Evolutionary conservation across 2,797 vertebrate genomes (phyloP).

Genomic region (Chiroxiphia lanceolata): DNA sequence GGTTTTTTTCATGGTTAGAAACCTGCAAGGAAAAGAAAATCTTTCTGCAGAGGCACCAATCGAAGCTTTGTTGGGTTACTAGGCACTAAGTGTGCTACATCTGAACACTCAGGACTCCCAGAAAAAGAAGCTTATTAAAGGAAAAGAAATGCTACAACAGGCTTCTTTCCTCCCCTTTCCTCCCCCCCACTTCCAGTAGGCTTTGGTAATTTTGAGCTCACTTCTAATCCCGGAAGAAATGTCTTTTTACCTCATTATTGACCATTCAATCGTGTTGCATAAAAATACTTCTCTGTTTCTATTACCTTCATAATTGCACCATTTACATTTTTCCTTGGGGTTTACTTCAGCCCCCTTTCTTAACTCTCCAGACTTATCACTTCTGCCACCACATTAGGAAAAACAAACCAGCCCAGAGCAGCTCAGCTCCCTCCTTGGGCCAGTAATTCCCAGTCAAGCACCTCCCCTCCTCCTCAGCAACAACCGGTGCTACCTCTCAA

Average conservation of each 20-base stretch:
- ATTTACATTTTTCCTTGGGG: not conserved
- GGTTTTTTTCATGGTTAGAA: slow-evolving; percentile 73
- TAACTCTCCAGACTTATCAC: not conserved
- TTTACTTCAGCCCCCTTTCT: not conserved
- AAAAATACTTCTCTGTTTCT: not conserved
- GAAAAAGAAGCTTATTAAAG: slow-evolving; percentile 71
- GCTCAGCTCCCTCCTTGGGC: not conserved
- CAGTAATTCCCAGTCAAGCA: not conserved
- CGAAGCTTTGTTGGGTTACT: slow-evolving; percentile 80
- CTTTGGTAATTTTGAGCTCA: slow-evolving; percentile 59
- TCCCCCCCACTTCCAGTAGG: not conserved
- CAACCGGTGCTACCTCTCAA: not conserved
- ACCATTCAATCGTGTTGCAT: not conserved
- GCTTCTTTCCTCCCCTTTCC: not conserved
- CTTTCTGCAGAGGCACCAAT: slow-evolving; percentile 71
- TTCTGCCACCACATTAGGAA: not conserved
- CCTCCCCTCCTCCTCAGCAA: not conserved
- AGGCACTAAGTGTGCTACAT: slow-evolving; percentile 73
- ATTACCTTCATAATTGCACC: not conserved
- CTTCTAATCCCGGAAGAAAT: slow-evolving; percentile 73
- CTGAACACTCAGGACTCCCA: slow-evolving; percentile 70
- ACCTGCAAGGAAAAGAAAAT: slow-evolving; percentile 71
- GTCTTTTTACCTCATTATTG: slow-evolving; percentile 40
- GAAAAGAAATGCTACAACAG: slow-evolving; percentile 60
- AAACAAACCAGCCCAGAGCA: not conserved